Evolutionary conservation across 2,797 vertebrate species (phyloP).

Genomic region (Chrysocyon brachyurus): DNA sequence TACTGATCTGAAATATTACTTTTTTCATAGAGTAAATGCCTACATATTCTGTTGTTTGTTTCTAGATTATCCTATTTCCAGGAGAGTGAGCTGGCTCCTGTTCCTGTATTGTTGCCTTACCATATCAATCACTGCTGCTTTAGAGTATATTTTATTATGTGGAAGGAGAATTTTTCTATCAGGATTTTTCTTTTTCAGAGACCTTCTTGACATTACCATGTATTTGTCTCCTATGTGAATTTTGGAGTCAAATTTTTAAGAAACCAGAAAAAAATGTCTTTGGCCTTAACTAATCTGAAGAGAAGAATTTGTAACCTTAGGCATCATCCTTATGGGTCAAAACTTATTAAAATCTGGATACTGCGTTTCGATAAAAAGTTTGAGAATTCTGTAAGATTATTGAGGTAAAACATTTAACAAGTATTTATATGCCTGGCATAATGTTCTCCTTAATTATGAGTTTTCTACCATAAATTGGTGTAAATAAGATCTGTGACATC

Average conservation of each 20-base stretch:
- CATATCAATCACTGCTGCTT: neutral
- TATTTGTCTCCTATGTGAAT: conserved; percentile 32
- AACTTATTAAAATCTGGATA: conserved; percentile 14
- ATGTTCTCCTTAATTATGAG: neutral
- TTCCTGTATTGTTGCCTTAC: neutral
- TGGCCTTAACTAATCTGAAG: neutral
- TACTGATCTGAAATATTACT: neutral
- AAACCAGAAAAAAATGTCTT: neutral
- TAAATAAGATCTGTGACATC: conserved; percentile 5
- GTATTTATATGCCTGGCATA: conserved; percentile 19
- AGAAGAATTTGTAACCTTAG: neutral
- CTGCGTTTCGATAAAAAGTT: neutral
- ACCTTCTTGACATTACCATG: neutral
- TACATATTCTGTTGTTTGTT: neutral
- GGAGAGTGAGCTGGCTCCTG: neutral
- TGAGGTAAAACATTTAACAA: neutral
- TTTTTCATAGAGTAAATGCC: neutral
- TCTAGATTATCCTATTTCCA: neutral
- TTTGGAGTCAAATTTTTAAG: conserved; percentile 35
- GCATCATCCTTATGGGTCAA: neutral
- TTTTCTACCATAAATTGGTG: neutral
- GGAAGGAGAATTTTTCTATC: neutral
- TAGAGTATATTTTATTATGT: neutral
- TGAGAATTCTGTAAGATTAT: neutral
- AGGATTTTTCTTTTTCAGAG: conserved; percentile 20